phyloP scores from a whole-genome alignment of 1,140 invertebrate genomes.

The Scylla paramamosain region DNA sequence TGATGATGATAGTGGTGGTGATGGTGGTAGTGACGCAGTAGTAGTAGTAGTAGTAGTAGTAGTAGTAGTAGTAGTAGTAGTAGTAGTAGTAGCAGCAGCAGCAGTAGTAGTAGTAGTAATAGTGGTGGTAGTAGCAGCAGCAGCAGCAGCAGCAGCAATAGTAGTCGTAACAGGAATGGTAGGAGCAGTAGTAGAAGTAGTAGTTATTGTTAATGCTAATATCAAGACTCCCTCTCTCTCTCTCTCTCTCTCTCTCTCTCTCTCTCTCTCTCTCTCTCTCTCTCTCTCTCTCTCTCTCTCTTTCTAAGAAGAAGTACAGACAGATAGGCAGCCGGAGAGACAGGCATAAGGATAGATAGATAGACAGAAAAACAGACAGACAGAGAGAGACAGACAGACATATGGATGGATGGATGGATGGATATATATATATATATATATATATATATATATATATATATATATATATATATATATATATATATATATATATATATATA shows the following conservation, averaged over 20 bases:
- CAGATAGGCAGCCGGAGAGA: neutral
- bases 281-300: no score
- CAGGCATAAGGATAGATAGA: neutral
- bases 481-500: neutral
- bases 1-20: no score
- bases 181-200: no score
- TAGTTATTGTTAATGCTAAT: no score
- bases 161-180: no score
- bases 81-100: slow-evolving; percentile 26
- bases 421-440: neutral
- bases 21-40: neutral
- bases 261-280: no score
- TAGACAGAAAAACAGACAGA: neutral
- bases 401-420: neutral
- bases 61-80: neutral
- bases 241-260: no score
- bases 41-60: neutral
- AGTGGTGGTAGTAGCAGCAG: no score
- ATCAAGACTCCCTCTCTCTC: no score
- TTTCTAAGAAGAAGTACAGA: no score
- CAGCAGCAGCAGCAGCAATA: no score
- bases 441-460: neutral
- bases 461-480: slow-evolving; percentile 33
- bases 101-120: neutral
- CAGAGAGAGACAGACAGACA: neutral